These are phyloP conservation scores for Ceyx melanurus DNA, from an alignment of 2,113 vertebrate genomes.

Conservation along the genomic window DNA sequence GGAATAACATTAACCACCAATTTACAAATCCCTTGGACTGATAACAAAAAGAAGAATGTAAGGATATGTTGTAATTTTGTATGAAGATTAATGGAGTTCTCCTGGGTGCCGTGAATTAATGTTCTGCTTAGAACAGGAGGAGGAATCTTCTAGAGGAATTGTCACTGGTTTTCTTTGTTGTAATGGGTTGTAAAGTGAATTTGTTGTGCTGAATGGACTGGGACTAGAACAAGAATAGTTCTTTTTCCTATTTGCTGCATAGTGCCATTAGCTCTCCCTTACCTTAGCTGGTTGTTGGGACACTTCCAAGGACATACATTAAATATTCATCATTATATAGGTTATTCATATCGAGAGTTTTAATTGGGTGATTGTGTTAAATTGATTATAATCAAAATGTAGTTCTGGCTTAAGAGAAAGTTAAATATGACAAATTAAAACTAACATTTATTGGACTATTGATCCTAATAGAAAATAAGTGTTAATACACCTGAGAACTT, in stretches of 20 bases:
- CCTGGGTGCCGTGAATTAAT: neutral
- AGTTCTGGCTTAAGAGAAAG: neutral
- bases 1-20: neutral
- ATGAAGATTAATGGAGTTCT: neutral
- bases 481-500: neutral
- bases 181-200: neutral
- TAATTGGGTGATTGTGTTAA: neutral
- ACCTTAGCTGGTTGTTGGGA: neutral
- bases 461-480: neutral
- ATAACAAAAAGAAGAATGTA: neutral
- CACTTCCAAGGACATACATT: neutral
- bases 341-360: neutral
- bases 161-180: neutral
- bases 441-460: neutral
- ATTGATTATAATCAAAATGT: neutral
- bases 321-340: neutral
- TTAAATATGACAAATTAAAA: neutral
- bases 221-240: neutral
- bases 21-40: neutral
- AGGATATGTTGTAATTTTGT: neutral
- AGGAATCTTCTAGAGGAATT: neutral
- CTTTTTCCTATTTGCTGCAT: neutral
- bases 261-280: neutral
- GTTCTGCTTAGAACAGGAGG: neutral
- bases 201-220: neutral